Conservation (phyloP, 92 coral and sea anemone genomes). For the Phenganax marumi region DNA sequence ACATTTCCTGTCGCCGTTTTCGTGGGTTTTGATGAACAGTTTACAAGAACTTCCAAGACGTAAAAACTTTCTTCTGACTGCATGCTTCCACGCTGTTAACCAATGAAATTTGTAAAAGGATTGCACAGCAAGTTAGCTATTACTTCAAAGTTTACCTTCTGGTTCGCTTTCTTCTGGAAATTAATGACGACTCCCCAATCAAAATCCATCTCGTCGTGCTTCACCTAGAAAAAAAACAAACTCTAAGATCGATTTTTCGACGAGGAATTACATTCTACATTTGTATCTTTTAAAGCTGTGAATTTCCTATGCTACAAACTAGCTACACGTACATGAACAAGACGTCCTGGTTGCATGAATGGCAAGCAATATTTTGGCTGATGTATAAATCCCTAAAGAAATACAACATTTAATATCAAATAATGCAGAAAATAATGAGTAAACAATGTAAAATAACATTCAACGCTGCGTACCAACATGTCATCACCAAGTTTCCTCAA, state of each 20-base stretch:
- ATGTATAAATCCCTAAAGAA: slow-evolving; percentile 73
- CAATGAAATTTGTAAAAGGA: neutral
- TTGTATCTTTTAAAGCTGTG: neutral
- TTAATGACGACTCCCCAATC: slow-evolving; percentile 96
- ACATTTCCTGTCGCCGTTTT: slow-evolving; percentile 84
- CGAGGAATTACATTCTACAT: neutral
- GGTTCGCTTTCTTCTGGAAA: slow-evolving; percentile 94
- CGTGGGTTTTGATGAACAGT: slow-evolving; percentile 75
- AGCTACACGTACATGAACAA: slow-evolving; percentile 66
- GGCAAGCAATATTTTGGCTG: slow-evolving; percentile 93
- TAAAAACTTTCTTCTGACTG: slow-evolving; percentile 70
- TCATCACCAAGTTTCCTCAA: slow-evolving; percentile 82
- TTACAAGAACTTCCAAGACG: slow-evolving; percentile 82
- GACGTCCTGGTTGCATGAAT: slow-evolving; percentile 97
- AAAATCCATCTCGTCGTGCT: slow-evolving; percentile 76
- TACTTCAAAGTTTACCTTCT: slow-evolving; percentile 62
- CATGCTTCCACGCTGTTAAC: slow-evolving; percentile 60
- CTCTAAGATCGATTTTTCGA: too few relatives aligned
- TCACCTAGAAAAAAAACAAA: slow-evolving; percentile 57
- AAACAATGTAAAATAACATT: neutral
- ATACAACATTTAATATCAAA: neutral
- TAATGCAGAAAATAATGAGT: neutral
- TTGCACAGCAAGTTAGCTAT: neutral
- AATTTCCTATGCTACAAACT: neutral
- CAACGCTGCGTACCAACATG: slow-evolving; percentile 67